phyloP scores from a whole-genome alignment of 2,797 vertebrate species.

The Discoglossus pictus region DNA sequence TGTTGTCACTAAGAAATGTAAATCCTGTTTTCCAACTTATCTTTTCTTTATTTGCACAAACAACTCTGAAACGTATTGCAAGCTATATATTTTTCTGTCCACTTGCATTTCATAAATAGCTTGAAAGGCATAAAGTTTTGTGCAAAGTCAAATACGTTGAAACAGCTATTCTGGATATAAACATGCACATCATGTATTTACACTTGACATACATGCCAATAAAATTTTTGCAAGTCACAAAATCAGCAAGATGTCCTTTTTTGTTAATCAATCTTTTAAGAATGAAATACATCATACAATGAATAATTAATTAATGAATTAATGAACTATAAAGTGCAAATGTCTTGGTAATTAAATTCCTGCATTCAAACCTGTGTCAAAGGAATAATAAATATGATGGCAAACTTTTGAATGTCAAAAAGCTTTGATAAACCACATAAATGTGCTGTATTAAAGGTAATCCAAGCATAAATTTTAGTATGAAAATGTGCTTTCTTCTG shows the following conservation, averaged over 20 bases:
- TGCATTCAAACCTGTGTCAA: slow-evolving; percentile 43
- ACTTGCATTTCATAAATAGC: too few relatives aligned
- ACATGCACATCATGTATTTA: slow-evolving; percentile 40
- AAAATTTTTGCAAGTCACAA: slow-evolving; percentile 38
- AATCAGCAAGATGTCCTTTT: slow-evolving; percentile 46
- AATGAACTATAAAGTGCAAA: slow-evolving; percentile 53
- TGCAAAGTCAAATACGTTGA: slow-evolving; percentile 28
- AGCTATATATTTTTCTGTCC: too few relatives aligned
- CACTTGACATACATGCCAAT: slow-evolving; percentile 48
- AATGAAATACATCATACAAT: slow-evolving; percentile 45
- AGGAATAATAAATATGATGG: slow-evolving; percentile 50
- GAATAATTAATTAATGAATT: slow-evolving; percentile 52
- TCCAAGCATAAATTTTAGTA: slow-evolving; percentile 10
- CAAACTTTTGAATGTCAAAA: slow-evolving; percentile 52
- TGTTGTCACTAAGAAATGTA: too few relatives aligned
- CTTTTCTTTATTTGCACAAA: too few relatives aligned
- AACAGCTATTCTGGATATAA: slow-evolving; percentile 31
- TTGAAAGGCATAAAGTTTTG: too few relatives aligned
- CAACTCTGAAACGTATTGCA: too few relatives aligned
- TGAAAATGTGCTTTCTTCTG: neutral
- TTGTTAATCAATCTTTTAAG: slow-evolving; percentile 47
- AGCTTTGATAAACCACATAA: slow-evolving; percentile 45
- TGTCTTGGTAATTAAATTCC: slow-evolving; percentile 49
- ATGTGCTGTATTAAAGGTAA: slow-evolving; percentile 27
- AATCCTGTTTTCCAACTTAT: too few relatives aligned